Evolutionary conservation across 1,140 invertebrate genomes (phyloP), one percentile per base, ranked within the genome.

Genomic region (Cydia amplana): DNA sequence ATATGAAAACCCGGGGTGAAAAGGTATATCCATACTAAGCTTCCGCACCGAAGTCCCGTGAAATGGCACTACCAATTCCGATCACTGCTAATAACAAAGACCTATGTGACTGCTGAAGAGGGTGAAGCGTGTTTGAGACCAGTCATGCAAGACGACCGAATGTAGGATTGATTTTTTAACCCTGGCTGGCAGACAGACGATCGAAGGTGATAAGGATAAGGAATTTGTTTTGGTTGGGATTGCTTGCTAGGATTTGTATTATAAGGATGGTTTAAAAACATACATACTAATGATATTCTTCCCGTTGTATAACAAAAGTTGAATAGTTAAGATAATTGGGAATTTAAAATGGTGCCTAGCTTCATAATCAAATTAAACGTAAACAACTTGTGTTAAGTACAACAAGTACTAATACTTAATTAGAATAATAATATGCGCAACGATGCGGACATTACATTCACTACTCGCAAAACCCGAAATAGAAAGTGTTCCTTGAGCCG

Each of bases 401-500:
- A 18, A 18, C n/a, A 55, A 55, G 51, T 18, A 18, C 51, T 55
- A 7, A 60, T 12, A 23, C 20, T 12, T 23, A 60, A 20, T 23
- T 23, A 23, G 9, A 9, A 60, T 23, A 10, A 60, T 60, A 60
- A 10, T 60, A 9, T 23, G 55, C 23, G 55, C 55, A 60, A 23
- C 55, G 55, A 23, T 60, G 55, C 55, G 55, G 20, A 60, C 55
- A 60, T 60, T 7, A 60, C 55, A 60, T 60, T 23, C 55, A 60
- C 20, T 60, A 60, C 18, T 60, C 55, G 55, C 55, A 4, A 60
- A 70, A 70, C 32, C 32, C 65, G n/a, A 36, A 70, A 40, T 70
- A 40, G 65, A 70, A 70, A 70, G 65, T 70, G 65, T 70, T 70
- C 65, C 65, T 70, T 70, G 65, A 70, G 32, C 28, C 65, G 65